Conservation (phyloP, 2,888 invertebrate species). For the Eupithecia pulchellata region DNA sequence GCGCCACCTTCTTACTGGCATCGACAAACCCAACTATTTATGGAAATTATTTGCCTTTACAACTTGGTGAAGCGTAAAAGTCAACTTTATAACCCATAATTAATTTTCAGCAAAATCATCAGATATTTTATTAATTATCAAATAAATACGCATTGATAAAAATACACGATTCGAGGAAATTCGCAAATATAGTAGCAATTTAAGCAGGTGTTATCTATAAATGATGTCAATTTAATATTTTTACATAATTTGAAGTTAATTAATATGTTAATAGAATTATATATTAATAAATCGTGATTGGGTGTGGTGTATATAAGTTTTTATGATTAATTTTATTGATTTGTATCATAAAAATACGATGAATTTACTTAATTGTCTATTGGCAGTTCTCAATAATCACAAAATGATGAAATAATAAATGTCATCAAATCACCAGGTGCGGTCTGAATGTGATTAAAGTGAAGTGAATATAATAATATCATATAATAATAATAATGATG, state of each 20-base stretch:
- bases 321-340: slow-evolving; percentile 5
- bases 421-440: background rate
- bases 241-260: slow-evolving; percentile 36
- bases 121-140: background rate
- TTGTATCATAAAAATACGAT: background rate
- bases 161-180: background rate
- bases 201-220: slow-evolving; percentile 59
- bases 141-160: background rate
- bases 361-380: background rate
- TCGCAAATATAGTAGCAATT: slow-evolving; percentile 30
- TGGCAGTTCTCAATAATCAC: background rate
- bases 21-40: too few relatives aligned
- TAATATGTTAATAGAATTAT: slow-evolving; percentile 33
- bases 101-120: background rate
- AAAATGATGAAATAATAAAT: background rate
- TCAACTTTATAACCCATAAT: background rate
- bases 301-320: slow-evolving; percentile 2
- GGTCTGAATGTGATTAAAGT: too few relatives aligned
- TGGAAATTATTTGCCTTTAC: background rate
- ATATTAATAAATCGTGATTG: slow-evolving; percentile 28
- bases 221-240: slow-evolving; percentile 50
- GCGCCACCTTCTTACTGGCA: too few relatives aligned
- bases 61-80: background rate
- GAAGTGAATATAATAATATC: background rate
- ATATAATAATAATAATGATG: background rate